These are phyloP conservation scores for Meloe dianella DNA, from an alignment of 2,888 invertebrate species.

Conservation along the genomic window DNA sequence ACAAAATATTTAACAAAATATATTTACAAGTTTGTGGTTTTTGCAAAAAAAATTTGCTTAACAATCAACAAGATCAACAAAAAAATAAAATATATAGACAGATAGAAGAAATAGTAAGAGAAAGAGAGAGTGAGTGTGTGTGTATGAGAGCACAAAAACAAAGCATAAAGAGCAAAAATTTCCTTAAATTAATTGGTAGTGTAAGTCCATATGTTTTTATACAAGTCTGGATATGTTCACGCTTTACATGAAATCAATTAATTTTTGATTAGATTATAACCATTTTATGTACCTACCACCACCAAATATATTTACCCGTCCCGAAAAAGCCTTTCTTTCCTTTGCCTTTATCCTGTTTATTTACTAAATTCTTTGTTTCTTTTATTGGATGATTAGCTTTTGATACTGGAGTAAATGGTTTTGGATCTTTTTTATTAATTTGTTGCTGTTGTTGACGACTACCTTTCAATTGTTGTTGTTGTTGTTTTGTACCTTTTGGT, in stretches of 20 bases:
- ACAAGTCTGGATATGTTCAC: slow-evolving; percentile 47
- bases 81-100: slow-evolving; percentile 4
- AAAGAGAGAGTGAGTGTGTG: neutral
- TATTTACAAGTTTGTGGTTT: slow-evolving; percentile 38
- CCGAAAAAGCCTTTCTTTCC: slow-evolving; percentile 85
- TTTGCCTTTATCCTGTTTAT: slow-evolving; percentile 66
- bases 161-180: neutral
- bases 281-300: slow-evolving; percentile 67
- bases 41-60: neutral
- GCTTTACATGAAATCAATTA: slow-evolving; percentile 52
- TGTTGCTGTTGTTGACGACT: slow-evolving; percentile 56
- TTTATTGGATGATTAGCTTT: slow-evolving; percentile 47
- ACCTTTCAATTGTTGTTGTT: slow-evolving; percentile 34
- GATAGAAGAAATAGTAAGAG: neutral
- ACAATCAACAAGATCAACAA: slow-evolving; percentile 20
- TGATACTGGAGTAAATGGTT: slow-evolving; percentile 52
- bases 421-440: slow-evolving; percentile 45
- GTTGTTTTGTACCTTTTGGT: slow-evolving; percentile 49
- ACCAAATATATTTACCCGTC: slow-evolving; percentile 83
- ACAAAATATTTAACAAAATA: slow-evolving; percentile 34
- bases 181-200: slow-evolving; percentile 21
- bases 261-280: slow-evolving; percentile 48
- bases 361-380: slow-evolving; percentile 57
- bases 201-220: slow-evolving; percentile 31
- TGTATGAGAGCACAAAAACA: neutral